Evolutionary conservation across 2,888 invertebrate species (phyloP).

Genomic region (Parnassius smintheus): DNA sequence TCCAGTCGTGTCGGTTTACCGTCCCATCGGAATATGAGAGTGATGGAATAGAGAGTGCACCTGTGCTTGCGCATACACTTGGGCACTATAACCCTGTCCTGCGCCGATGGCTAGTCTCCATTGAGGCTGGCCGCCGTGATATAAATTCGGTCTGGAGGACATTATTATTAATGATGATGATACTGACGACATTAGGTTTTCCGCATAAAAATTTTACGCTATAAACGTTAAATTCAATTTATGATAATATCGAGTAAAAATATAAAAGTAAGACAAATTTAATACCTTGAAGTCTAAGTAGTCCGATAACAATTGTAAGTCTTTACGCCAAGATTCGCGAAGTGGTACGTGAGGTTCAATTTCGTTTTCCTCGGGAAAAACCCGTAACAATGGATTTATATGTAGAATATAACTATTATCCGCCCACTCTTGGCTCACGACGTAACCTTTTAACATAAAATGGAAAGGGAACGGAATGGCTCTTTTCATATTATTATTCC

Average conservation of each 20-base stretch:
- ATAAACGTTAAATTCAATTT: too few species aligned
- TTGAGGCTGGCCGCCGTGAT: too few species aligned
- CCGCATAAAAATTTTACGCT: too few species aligned
- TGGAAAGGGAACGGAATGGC: conserved; percentile 13
- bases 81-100: too few species aligned
- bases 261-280: not conserved
- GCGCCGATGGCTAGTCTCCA: too few species aligned
- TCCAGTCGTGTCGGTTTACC: too few species aligned
- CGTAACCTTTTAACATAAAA: conserved; percentile 63
- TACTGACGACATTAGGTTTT: too few species aligned
- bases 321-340: conserved; percentile 77
- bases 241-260: not conserved
- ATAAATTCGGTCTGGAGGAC: too few species aligned
- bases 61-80: too few species aligned
- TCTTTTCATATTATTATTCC: conserved; percentile 18
- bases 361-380: conserved; percentile 58
- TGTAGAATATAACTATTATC: conserved; percentile 79
- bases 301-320: conserved; percentile 82
- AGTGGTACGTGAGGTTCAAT: conserved; percentile 68
- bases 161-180: too few species aligned
- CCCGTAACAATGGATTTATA: conserved; percentile 76
- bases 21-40: too few species aligned
- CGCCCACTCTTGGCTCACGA: conserved; percentile 83
- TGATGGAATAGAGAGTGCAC: too few species aligned
- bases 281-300: conserved; percentile 83